phyloP scores from a whole-genome alignment of 2,888 invertebrate genomes.

The Choristoneura rosaceana region DNA sequence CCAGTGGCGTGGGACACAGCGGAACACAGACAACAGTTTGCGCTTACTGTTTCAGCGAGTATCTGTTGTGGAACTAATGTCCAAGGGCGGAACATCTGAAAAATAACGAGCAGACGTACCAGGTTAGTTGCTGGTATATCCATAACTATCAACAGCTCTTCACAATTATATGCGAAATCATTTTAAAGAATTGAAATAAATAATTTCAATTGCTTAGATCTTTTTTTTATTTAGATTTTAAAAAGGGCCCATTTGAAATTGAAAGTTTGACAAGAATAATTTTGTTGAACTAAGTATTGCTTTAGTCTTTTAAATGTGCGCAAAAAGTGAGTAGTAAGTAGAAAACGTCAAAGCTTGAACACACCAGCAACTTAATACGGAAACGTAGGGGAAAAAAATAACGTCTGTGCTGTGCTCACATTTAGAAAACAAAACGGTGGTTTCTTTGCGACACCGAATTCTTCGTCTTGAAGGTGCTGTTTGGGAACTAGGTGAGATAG shows the following conservation, averaged over 20 bases:
- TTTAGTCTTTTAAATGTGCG: background rate
- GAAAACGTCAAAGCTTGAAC: conserved; percentile 58
- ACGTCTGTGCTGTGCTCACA: conserved; percentile 49
- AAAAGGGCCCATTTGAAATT: conserved; percentile 23
- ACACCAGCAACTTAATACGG: conserved; percentile 71
- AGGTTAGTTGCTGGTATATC: conserved; percentile 77
- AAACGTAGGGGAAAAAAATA: conserved; percentile 51
- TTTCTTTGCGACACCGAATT: conserved; percentile 9
- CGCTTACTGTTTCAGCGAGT: conserved; percentile 84
- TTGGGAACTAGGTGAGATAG: conserved; percentile 21
- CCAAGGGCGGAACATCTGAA: conserved; percentile 85
- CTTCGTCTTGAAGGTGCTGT: conserved; percentile 22
- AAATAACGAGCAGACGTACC: conserved; percentile 81
- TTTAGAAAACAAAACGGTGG: conserved; percentile 34
- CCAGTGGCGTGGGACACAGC: conserved; percentile 79
- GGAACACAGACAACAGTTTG: conserved; percentile 82
- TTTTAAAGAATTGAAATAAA: background rate
- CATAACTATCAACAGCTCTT: conserved; percentile 53
- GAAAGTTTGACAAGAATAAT: background rate
- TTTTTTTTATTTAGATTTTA: too few species aligned
- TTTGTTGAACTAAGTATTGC: background rate
- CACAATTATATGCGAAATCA: background rate
- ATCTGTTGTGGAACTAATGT: conserved; percentile 82
- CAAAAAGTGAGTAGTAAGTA: conserved; percentile 25
- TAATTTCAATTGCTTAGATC: conserved; percentile 48